Percentiles rank a stretch among this genome's conserved stretches.
phyloP scores from a whole-genome alignment of 1,140 invertebrate species.

The Chelonus insularis region DNA sequence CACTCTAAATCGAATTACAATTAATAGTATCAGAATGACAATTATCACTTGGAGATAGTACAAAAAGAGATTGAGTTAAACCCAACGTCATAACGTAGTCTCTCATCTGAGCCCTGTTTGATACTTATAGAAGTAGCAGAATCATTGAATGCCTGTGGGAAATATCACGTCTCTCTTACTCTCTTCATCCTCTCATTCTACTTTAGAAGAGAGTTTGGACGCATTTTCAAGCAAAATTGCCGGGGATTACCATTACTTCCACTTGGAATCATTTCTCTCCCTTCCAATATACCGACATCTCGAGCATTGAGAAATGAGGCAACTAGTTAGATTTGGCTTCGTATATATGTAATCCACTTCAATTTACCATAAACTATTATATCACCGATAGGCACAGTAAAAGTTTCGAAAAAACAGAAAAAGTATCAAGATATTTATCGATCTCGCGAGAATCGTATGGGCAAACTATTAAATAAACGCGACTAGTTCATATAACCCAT shows the following conservation, averaged over 20 bases:
- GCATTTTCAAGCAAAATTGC: conserved; percentile 52
- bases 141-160: too few species aligned
- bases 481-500: conserved; percentile 1
- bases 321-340: conserved; percentile 21
- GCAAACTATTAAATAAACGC: conserved; percentile 27
- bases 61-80: too few species aligned
- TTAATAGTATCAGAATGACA: too few species aligned
- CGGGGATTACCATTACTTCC: conserved; percentile 56
- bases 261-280: conserved; percentile 43
- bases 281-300: neutral
- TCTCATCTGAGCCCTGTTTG: too few species aligned
- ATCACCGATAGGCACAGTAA: neutral
- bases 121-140: too few species aligned
- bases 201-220: conserved; percentile 29
- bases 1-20: too few species aligned
- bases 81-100: too few species aligned
- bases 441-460: conserved; percentile 4
- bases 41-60: too few species aligned
- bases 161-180: too few species aligned
- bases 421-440: conserved; percentile 22
- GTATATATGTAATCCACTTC: conserved; percentile 45
- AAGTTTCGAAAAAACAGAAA: conserved; percentile 5
- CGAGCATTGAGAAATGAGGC: conserved; percentile 14
- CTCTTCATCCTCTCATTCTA: too few species aligned
- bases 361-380: conserved; percentile 55